phyloP scores from a whole-genome alignment of 2,113 vertebrate species.

The Oostethus manadensis region DNA sequence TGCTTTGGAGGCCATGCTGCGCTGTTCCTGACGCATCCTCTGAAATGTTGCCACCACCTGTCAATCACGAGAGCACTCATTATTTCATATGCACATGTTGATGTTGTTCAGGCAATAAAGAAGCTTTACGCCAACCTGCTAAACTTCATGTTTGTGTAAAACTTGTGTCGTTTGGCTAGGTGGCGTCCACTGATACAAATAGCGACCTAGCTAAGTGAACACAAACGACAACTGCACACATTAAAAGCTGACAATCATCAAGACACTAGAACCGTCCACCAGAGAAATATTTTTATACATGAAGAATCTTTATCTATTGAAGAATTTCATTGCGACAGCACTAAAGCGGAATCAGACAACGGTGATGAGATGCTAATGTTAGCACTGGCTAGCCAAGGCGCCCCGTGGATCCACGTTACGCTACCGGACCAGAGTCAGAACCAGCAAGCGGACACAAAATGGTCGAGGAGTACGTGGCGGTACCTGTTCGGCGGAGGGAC shows the following conservation, averaged over 20 bases:
- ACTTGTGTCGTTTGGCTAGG: too few species aligned
- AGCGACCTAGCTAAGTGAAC: background rate
- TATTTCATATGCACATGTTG: background rate
- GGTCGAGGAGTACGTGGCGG: fast-evolving
- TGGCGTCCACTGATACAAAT: background rate
- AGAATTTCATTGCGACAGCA: constrained; percentile 3
- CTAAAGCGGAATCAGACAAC: constrained; percentile 1
- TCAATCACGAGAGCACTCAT: background rate
- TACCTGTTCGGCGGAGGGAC: constrained; percentile 73
- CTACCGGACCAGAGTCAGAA: fast-evolving
- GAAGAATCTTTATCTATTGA: background rate
- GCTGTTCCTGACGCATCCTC: constrained; percentile 87
- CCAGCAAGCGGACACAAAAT: fast-evolving
- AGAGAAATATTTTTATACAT: background rate
- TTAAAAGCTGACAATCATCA: background rate
- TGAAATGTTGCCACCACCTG: constrained; percentile 90
- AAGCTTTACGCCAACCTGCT: too few species aligned
- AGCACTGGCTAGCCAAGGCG: constrained; percentile 19
- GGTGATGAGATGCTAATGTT: constrained; percentile 36
- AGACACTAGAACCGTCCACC: background rate
- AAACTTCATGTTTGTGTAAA: too few species aligned
- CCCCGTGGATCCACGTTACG: background rate
- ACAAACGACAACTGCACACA: background rate
- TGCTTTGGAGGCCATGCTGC: constrained; percentile 82
- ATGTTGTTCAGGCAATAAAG: background rate